Base-by-base conservation (phyloP, 2,113 vertebrate species). In the Misgurnus anguillicaudatus region DNA sequence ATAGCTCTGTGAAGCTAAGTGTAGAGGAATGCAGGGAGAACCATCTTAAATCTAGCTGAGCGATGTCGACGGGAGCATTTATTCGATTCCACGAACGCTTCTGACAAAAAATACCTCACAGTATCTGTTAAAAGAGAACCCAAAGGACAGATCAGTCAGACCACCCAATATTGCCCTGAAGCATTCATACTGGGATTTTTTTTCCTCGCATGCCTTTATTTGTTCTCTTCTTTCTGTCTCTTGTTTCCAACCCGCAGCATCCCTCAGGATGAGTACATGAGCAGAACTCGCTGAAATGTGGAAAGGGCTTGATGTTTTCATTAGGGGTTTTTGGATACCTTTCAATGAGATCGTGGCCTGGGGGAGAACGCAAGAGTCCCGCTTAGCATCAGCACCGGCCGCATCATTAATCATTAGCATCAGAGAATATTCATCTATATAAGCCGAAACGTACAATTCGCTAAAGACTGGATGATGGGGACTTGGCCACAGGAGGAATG, bases 241-340 rank as follows among this genome's bases (percentile, higher is more conserved):
- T 72, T 48, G 55, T 83, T 83, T 83, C 75, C 67, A 80, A 77
- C 42, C 73, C 51, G 13, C 75, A 77, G 36, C 61, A 80, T 77
- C 82, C 78, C 82, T 73, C 67, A 48, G 82, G 78, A 68, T 67
- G 61, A 64, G 62, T 80, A 77, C 82, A 83, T 80, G 82, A 83
- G 78, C 67, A 74, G 65, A 41, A 62, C 78, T 67, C 75, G 73
- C 73, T 83, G 78, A 77, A 83, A 83, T 80, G 78, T 77, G 78
- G 83, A 81, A 78, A 79, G 66, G 58, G 39, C 70, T 79, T 75
- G 76, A 81, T 79, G 76, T 81, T 81, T 84, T 81, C 83, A 84
- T 81, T 74, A 68, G 68, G 69, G 65, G 5, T 11, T 70, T 74
- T 80, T 70, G 42, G 83, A 62, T 48, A 80, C 66, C 72, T 76